A percentile compares a stretch with the other conserved stretches of the same genome.
Conservation (phyloP, 2,113 vertebrate genomes). For the Heliornis fulica region DNA sequence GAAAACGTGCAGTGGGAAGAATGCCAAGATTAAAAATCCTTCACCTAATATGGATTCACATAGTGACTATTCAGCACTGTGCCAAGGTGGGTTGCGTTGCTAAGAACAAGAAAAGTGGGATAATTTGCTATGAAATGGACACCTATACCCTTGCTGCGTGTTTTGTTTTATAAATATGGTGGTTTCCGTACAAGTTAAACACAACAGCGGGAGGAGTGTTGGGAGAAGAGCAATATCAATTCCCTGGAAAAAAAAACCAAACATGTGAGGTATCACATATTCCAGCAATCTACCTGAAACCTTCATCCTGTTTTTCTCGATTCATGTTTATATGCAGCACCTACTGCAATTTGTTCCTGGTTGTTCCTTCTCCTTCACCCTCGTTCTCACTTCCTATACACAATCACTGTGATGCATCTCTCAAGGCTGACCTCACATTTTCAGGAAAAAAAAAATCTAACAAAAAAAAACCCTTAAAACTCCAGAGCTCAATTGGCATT, state of each 20-base stretch:
- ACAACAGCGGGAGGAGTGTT: not conserved
- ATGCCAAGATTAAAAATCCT: not conserved
- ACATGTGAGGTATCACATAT: not conserved
- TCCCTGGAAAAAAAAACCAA: not conserved
- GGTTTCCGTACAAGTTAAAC: fast-evolving
- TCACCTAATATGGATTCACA: not conserved
- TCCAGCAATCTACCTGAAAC: not conserved
- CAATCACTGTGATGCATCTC: not conserved
- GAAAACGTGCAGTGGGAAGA: not conserved
- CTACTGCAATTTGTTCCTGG: not conserved
- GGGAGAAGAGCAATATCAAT: not conserved
- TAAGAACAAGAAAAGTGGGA: not conserved
- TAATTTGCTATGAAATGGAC: not conserved
- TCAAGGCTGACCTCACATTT: not conserved
- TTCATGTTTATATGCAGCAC: not conserved
- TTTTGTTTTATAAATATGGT: not conserved
- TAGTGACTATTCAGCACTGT: not conserved
- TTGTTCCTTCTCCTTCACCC: not conserved
- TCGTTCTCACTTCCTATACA: not conserved
- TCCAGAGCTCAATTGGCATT: not conserved
- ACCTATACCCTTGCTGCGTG: not conserved
- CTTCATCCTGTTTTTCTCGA: not conserved
- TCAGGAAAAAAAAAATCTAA: not conserved
- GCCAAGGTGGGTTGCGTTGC: not conserved
- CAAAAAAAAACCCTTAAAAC: too few species aligned